Evolutionary conservation across 30 jellyfish, hydroid and myxozoan species (phyloP), one percentile per base, ranked within the genome.

Genomic region (Aurelia coerulea): DNA sequence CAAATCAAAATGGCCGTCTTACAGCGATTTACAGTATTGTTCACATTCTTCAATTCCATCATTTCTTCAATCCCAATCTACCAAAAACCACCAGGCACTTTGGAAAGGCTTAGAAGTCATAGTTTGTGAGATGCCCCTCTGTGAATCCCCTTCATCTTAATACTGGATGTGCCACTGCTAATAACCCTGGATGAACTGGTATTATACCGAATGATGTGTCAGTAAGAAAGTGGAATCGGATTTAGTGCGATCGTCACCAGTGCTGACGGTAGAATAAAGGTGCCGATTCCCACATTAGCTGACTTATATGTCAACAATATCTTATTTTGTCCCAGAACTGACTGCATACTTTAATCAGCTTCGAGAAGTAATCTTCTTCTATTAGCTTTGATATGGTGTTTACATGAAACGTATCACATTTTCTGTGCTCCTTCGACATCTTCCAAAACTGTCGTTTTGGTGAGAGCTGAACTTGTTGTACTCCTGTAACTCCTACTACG

Each of bases 251-350:
- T 42, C 37, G 16, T 19, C 68, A 42, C 50, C 33, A 7, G 14
- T 17, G 34, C 83, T 67, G 13, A 42, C 69, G 83, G 46, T 42
- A 49, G 23, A 65, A 17, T 42, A 50, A 73, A 73, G 64, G 83
- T 19, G 68, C 83, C 83, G 83, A 73, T 73, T 49, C 68, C 83
- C 83, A 73, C 83, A 73, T 73, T 11, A 73, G 68, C 53, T 67
- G 68, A 73, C 58, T 50, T 65, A 46, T n/a, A 53, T 73, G 83
- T 73, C 83, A 73, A 42, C 83, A 53, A 50, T 49, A n/a, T 46
- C 69, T 73, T 73, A 73, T 73, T 49, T 73, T 65, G 68, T 8
- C 69, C 83, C 70, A 73, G 58, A 52, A 6, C 19, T 67, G 46
- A 41, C 58, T 49, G 35, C 83, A 42, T n/a, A 29, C n/a, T 53